Evolutionary conservation across 1,140 invertebrate genomes (phyloP).

Genomic region (Dendrolimus punctatus): DNA sequence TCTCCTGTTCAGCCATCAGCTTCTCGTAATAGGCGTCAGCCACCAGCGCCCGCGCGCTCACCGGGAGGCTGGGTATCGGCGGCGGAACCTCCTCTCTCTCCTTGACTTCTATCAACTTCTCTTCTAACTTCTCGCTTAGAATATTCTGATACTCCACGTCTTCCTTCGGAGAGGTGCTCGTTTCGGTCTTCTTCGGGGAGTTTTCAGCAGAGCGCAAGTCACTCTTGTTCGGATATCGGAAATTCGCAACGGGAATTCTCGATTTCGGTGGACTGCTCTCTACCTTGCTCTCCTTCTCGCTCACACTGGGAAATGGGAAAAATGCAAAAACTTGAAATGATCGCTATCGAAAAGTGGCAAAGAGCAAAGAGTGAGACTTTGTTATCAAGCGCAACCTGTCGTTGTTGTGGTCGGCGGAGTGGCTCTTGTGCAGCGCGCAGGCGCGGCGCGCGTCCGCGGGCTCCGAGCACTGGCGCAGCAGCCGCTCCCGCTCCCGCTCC

Average conservation of each 20-base stretch:
- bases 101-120: slow-evolving; percentile 14
- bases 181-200: slow-evolving; percentile 43
- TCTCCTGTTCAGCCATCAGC: slow-evolving; percentile 82
- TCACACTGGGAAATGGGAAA: slow-evolving; percentile 4
- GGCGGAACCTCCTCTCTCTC: slow-evolving; percentile 60
- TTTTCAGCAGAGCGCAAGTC: slow-evolving; percentile 50
- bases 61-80: slow-evolving; percentile 74
- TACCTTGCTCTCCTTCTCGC: slow-evolving; percentile 27
- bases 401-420: slow-evolving; percentile 57
- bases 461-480: slow-evolving; percentile 59
- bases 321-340: too few species aligned
- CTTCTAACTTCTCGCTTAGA: slow-evolving; percentile 24
- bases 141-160: slow-evolving; percentile 57
- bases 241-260: slow-evolving; percentile 63
- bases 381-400: slow-evolving; percentile 9
- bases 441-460: slow-evolving; percentile 50
- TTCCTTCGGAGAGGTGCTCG: slow-evolving; percentile 16
- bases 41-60: slow-evolving; percentile 76
- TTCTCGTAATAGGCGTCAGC: slow-evolving; percentile 89
- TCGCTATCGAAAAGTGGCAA: too few species aligned
- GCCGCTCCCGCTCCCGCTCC: slow-evolving; percentile 36
- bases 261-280: slow-evolving; percentile 54
- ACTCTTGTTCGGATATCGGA: slow-evolving; percentile 65
- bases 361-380: too few species aligned
- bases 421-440: slow-evolving; percentile 49